A percentile compares a stretch with the other conserved stretches of the same genome.
phyloP scores from a whole-genome alignment of 2,797 vertebrate genomes.

The Melanotaenia pygmaea region DNA sequence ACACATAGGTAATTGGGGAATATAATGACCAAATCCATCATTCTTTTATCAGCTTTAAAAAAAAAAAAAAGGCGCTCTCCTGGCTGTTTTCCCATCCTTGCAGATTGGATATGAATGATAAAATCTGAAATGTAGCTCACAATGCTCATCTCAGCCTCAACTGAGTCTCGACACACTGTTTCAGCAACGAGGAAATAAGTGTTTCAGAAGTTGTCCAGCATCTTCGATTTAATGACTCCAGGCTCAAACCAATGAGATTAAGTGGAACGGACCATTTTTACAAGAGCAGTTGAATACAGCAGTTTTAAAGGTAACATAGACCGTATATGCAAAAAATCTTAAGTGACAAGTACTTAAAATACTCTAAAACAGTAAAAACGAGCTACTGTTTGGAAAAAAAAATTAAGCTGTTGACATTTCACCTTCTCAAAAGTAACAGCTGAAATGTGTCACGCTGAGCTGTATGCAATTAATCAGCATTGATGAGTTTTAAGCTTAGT shows the following conservation, averaged over 20 bases:
- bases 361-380: background rate
- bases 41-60: too few species aligned
- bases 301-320: too few species aligned
- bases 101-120: slow-evolving; percentile 41
- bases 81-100: slow-evolving; percentile 24
- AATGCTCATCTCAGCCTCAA: slow-evolving; percentile 21
- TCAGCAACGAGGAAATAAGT: slow-evolving; percentile 3
- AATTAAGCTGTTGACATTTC: too few species aligned
- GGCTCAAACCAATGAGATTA: background rate
- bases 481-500: slow-evolving; percentile 14
- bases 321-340: too few species aligned
- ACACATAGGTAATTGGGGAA: slow-evolving; percentile 60
- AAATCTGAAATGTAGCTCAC: slow-evolving; percentile 34
- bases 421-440: background rate
- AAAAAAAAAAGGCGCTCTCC: slow-evolving; percentile 20
- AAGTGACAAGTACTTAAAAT: too few species aligned
- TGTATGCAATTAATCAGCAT: background rate
- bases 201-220: slow-evolving; percentile 18
- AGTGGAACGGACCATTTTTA: too few species aligned
- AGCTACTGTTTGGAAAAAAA: background rate
- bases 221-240: slow-evolving; percentile 22
- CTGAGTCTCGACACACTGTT: background rate
- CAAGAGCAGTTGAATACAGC: too few species aligned
- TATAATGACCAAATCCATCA: slow-evolving; percentile 76
- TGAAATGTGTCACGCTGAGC: background rate